Base-by-base conservation (phyloP, 2,888 invertebrate genomes). In the Scrobipalpa costella region DNA sequence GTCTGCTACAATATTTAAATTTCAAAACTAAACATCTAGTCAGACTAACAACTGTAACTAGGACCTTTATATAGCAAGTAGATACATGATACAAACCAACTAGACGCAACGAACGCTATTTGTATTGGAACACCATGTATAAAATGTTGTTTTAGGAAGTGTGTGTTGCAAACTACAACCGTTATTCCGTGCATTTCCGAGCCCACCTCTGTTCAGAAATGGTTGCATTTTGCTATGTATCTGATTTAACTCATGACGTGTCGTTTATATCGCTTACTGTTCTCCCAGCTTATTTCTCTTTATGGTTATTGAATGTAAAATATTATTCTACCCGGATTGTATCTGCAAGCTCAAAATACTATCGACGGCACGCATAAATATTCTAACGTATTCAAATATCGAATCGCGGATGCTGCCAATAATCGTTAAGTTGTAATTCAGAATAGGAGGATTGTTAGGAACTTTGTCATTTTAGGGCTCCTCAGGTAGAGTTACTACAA, bases 211-310 rank as follows among this genome's bases (percentile, higher is more conserved):
- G 60, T 60, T 60, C 49, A 81, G 81, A 65, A 85, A 86, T 85
- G 86, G 85, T 85, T 86, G 83, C 84, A 85, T 86, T 86, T 84
- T 81, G 77, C 79, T 82, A 88, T 88, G 88, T 86, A 89, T 89
- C 89, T 84, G 88, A 88, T 89, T 85, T 82, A 83, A 82, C 76
- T 79, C 79, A 76, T 84, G 87, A 85, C 84, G 80, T 78, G 84
- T 84, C 84, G 82, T 85, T 85, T 84, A 81, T 85, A 85, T 78
- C 76, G 78, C 81, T 83, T 82, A 82, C 81, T 76, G 75, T 70
- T 73, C 76, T 79, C 78, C 84, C 86, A 77, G 78, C 84, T 81
- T 82, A 83, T 85, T 82, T 75, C 80, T 79, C 73, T 83, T 81
- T 82, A 83, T 80, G 74, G 79, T 76, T 74, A 80, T 77, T 77